These are phyloP conservation scores for Eledone cirrhosa DNA, from an alignment of 2,888 invertebrate species.

Conservation along the genomic window DNA sequence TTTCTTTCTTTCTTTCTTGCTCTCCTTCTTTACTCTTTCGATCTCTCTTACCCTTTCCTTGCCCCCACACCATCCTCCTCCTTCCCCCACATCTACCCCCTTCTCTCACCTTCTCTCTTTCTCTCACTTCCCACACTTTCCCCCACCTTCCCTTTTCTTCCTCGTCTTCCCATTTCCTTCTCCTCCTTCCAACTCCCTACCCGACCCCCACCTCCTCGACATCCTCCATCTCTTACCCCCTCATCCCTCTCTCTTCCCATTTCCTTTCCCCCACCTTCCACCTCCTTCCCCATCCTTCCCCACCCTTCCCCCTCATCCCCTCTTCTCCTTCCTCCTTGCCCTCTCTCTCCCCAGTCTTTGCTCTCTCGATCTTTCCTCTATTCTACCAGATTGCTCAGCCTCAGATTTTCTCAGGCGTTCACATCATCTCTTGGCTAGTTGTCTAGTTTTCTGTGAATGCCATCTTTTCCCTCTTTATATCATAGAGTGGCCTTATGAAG, in stretches of 20 bases:
- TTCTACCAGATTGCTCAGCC: background rate
- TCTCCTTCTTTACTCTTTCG: too few relatives aligned
- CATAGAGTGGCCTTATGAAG: slow-evolving; percentile 19
- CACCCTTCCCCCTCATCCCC: background rate
- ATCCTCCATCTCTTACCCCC: background rate
- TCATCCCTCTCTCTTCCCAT: background rate
- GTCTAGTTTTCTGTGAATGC: too few relatives aligned
- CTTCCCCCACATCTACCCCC: too few relatives aligned
- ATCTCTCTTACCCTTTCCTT: too few relatives aligned
- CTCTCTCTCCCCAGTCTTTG: background rate
- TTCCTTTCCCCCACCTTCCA: background rate
- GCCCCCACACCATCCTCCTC: too few relatives aligned
- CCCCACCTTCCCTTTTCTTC: too few relatives aligned
- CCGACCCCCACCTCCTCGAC: too few relatives aligned
- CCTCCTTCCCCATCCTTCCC: background rate
- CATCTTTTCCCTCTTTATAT: background rate
- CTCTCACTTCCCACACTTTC: background rate
- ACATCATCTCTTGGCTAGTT: too few relatives aligned
- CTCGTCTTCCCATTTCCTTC: too few relatives aligned
- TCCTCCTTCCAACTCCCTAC: too few relatives aligned
- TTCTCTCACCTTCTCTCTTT: background rate
- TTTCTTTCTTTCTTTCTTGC: too few relatives aligned
- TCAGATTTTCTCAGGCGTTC: slow-evolving; percentile 18
- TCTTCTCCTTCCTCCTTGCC: background rate
- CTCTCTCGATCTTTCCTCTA: background rate